Evolutionary conservation across 2,113 vertebrate species (phyloP), one percentile per base, ranked within the genome.

Genomic region (Muscicapa adusta): DNA sequence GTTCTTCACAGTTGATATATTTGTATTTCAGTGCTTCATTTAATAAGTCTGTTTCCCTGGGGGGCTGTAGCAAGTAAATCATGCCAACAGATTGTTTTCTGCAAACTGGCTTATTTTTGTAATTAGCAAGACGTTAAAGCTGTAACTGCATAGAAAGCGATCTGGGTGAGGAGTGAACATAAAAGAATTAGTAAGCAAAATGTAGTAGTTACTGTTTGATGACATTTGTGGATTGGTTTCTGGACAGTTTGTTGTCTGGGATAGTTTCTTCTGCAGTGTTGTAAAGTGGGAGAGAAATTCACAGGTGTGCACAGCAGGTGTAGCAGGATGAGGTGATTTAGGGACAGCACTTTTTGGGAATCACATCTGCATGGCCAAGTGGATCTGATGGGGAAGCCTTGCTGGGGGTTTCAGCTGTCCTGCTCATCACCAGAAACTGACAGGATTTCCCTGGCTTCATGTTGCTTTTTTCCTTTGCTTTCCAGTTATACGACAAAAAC

Each of bases 401-500:
- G 20, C 51, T 63, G 66, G 48, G 43, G 22, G 24, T 90, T 78
- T n/a, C 61, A 63, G 23, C 57, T 38, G 15, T 66, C 48, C 9
- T 84, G 51, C 70, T 89, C 18, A 2, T 73, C 38, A 20, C 22
- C 11, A 61, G 56, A 7, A 60, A 16, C 26, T 40, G 28, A 17
- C 12, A 6, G 10, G 16, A 3, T 81, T 84, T 73, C 86, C 57
- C 29, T n/a, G 0, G 2, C 34, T 57, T 89, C 10, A 95, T 50
- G 51, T 62, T 63, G 76, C 33, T 67, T 82, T 75, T n/a, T 50
- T 7, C 56, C 42, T 61, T 84, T 76, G 22, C 48, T 86, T 91
- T 73, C 8, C 97, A 99, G 98, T 97, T 98, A 91, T 97, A 98
- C 97, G 91, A 98, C 76, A 93, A 66, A 51, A 70, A 67, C 93